These are phyloP conservation scores for Ethmia dodecea DNA, from an alignment of 2,888 invertebrate genomes.

Conservation along the genomic window DNA sequence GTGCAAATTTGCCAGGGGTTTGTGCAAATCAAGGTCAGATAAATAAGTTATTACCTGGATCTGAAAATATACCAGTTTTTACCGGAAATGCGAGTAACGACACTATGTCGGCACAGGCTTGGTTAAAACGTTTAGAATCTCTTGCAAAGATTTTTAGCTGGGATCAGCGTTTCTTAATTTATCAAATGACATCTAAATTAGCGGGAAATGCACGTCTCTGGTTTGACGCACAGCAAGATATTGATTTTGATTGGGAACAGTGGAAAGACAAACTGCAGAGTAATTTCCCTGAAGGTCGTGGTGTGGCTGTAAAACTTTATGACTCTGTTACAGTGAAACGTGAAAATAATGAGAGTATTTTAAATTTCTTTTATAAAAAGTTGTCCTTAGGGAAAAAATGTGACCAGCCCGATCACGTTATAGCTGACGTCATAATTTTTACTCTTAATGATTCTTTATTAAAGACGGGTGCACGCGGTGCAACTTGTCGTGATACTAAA, in stretches of 20 bases:
- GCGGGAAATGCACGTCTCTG: conserved; percentile 10
- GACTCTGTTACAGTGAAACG: conserved; percentile 4
- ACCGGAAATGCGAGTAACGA: too few species aligned
- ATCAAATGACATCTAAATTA: conserved; percentile 12
- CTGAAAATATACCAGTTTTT: too few species aligned
- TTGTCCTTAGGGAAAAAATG: conserved; percentile 5
- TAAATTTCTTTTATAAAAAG: conserved; percentile 12
- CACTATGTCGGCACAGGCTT: conserved; percentile 7
- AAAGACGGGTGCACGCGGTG: conserved; percentile 12
- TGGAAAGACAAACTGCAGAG: conserved; percentile 8
- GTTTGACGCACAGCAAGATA: conserved; percentile 9
- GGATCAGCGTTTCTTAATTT: conserved; percentile 9
- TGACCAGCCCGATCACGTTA: conserved; percentile 8
- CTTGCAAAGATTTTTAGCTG: conserved; percentile 11
- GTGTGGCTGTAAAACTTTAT: conserved; percentile 5
- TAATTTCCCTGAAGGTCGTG: conserved; percentile 8
- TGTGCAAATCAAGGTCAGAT: too few species aligned
- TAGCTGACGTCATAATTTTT: conserved; percentile 12
- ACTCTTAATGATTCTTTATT: conserved; percentile 11
- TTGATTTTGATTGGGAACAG: conserved; percentile 8
- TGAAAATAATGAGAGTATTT: conserved; percentile 4
- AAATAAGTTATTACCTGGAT: too few species aligned
- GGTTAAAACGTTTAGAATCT: conserved; percentile 11
- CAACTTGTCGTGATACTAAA: conserved; percentile 11
- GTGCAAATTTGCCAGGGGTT: too few species aligned